Base-by-base conservation (phyloP, 2,888 invertebrate genomes). In the Caenorhabditis virilis region DNA sequence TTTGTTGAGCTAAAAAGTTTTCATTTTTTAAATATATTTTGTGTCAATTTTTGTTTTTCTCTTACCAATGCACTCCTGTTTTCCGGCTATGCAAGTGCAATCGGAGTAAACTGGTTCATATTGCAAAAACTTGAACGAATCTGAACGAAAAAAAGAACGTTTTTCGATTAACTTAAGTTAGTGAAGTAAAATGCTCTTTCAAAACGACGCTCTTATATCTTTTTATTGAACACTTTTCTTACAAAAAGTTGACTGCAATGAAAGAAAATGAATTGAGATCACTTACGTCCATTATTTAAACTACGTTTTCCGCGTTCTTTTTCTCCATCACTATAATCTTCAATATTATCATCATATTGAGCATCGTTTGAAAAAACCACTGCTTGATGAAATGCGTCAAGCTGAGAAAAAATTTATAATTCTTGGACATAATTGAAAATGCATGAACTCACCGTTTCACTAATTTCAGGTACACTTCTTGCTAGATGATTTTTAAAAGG, bases 381-480 rank as follows among this genome's bases (percentile, higher is more conserved):
- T 1, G 79, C 79, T 68, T 81, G 81, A 55, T 81, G 80, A 62
- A 76, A 81, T 9, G 78, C 79, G 53, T 82, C 79, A 11, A 81
- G 66, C 77, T 78, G 63, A 39, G 63, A 61, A 43, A 27, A 15
- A 55, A 43, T 46, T n/a, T 11, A 45, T 36, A 41, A 39, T 60
- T 35, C 22, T 30, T 36, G 23, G 23, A 9, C 9, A 36, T 9
- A 30, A 30, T 30, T 30, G 7, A 30, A 30, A 30, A 30, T 9
- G 30, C 13, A 6, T 35, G 49, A 9, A 30, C 70, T 56, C 41
- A 78, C 76, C 60, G 79, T 79, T 67, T 81, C 80, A 46, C 72
- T 61, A 35, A 81, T 79, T 68, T 81, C 79, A 2, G 77, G 77
- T 33, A 81, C 79, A 48, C 68, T 74, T 39, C 76, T 47, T 3